phyloP scores from a whole-genome alignment of 2,113 vertebrate genomes.

The Callocephalon fimbriatum region DNA sequence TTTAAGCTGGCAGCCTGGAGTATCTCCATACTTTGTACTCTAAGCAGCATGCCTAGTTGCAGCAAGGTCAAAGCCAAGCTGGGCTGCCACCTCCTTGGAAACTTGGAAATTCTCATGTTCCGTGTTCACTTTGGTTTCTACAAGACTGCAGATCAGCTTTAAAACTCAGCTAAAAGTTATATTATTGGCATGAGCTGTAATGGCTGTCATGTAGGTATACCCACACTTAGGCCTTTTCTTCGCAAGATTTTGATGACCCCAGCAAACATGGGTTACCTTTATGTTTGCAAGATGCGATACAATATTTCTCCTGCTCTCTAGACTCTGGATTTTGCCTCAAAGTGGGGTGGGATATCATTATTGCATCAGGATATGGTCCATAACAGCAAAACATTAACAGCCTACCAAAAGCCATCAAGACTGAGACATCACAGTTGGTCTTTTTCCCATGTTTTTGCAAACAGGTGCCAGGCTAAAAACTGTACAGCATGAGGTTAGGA shows the following conservation, averaged over 20 bases:
- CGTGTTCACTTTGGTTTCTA: background rate
- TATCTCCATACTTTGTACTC: background rate
- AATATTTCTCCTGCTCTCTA: background rate
- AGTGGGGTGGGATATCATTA: background rate
- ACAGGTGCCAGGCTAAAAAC: background rate
- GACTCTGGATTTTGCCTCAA: background rate
- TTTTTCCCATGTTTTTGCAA: background rate
- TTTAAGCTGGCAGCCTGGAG: background rate
- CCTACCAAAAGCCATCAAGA: background rate
- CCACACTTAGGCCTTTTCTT: background rate
- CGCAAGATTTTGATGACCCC: background rate
- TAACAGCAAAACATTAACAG: background rate
- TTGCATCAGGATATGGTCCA: background rate
- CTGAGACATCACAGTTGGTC: background rate
- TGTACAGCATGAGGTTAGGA: background rate
- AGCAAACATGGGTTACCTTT: background rate
- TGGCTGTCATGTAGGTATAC: background rate
- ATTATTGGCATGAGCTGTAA: background rate
- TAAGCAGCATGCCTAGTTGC: background rate
- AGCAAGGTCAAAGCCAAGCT: background rate
- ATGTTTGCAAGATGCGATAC: background rate
- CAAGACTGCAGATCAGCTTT: background rate
- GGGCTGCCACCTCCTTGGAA: background rate
- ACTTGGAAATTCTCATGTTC: background rate
- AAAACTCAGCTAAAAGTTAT: background rate